Evolutionary conservation across 2,888 invertebrate genomes (phyloP).

Genomic region (Palloptera scutellata): DNA sequence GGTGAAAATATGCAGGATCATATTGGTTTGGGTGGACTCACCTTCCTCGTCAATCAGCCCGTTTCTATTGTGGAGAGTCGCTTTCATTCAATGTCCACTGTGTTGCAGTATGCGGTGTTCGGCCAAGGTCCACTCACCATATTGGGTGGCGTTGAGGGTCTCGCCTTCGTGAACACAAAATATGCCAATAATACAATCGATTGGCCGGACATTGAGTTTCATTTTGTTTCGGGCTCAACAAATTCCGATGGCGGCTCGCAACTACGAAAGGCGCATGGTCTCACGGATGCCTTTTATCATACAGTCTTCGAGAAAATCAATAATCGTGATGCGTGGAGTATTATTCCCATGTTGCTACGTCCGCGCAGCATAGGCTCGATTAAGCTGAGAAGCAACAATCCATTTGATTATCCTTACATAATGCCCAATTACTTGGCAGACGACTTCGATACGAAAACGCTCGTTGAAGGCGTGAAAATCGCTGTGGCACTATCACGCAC

Average conservation of each 20-base stretch:
- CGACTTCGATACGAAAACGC: conserved; percentile 78
- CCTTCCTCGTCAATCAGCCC: conserved; percentile 80
- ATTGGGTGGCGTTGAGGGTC: conserved; percentile 86
- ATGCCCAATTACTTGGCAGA: conserved; percentile 91
- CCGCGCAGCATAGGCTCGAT: conserved; percentile 86
- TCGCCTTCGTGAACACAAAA: conserved; percentile 90
- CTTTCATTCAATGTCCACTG: conserved; percentile 79
- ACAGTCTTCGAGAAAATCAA: conserved; percentile 78
- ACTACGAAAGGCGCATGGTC: conserved; percentile 79
- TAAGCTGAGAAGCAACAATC: conserved; percentile 81
- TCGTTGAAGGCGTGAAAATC: conserved; percentile 87
- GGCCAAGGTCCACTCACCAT: conserved; percentile 86
- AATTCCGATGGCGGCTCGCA: conserved; percentile 87
- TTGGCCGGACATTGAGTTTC: conserved; percentile 89
- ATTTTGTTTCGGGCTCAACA: conserved; percentile 86
- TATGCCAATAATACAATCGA: conserved; percentile 81
- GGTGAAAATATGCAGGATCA: conserved; percentile 91
- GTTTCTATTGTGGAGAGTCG: conserved; percentile 82
- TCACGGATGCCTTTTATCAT: conserved; percentile 78
- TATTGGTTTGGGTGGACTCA: conserved; percentile 83
- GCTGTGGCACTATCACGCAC: conserved; percentile 83
- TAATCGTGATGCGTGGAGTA: conserved; percentile 82
- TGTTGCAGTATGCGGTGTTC: conserved; percentile 84
- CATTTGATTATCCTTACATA: conserved; percentile 87
- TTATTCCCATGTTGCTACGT: conserved; percentile 83